Evolutionary conservation across 2,888 invertebrate species (phyloP).

Genomic region (Oligia strigilis): DNA sequence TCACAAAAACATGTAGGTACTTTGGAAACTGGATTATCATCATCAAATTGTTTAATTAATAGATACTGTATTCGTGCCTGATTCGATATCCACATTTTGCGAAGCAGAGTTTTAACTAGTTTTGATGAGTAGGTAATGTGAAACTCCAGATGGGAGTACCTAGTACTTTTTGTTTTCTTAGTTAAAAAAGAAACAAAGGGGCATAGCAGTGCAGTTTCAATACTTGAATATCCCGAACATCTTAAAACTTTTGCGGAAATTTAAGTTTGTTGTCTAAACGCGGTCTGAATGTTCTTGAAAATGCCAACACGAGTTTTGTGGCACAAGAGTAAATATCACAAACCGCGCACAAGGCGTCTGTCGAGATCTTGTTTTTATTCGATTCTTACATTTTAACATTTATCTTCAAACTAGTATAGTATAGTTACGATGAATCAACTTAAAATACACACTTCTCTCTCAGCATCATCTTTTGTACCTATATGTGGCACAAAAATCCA

Average conservation of each 20-base stretch:
- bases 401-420: background rate
- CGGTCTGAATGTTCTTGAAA: conserved; percentile 30
- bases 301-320: conserved; percentile 14
- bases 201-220: background rate
- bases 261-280: conserved; percentile 17
- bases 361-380: conserved; percentile 9
- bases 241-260: conserved; percentile 4
- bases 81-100: background rate
- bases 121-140: background rate
- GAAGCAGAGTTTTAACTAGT: background rate
- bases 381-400: background rate
- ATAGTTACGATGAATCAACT: background rate
- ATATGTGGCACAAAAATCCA: conserved; percentile 8
- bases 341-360: background rate
- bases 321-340: background rate
- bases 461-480: conserved; percentile 1
- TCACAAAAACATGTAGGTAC: conserved; percentile 18
- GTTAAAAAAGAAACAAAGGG: background rate
- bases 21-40: conserved; percentile 30
- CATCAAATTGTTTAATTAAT: conserved; percentile 24
- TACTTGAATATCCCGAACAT: background rate
- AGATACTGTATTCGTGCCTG: background rate
- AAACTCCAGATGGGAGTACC: background rate
- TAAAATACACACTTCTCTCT: background rate
- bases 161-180: background rate